Conservation (phyloP, 2,797 vertebrate species). For the Vultur gryphus region DNA sequence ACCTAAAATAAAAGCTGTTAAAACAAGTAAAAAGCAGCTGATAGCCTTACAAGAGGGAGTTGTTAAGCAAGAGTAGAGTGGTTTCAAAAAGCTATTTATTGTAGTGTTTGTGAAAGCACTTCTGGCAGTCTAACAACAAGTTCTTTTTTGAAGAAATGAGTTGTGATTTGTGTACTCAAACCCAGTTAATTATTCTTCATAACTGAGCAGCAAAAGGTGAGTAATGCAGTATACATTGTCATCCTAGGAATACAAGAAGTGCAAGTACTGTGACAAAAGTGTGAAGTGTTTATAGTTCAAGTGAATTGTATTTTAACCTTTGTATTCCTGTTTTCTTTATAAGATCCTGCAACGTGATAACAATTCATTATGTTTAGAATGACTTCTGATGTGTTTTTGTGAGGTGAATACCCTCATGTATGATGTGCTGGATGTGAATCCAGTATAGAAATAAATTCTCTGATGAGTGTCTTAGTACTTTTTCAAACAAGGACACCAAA, state of each 20-base stretch:
- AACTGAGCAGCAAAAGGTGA: neutral
- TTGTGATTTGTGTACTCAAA: neutral
- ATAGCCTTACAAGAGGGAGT: neutral
- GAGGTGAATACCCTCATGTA: neutral
- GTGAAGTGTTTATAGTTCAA: neutral
- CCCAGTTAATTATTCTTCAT: neutral
- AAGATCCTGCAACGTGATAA: neutral
- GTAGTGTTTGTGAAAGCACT: neutral
- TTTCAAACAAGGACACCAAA: neutral
- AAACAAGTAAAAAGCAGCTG: neutral
- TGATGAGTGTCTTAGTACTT: fast-evolving
- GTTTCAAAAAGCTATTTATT: neutral
- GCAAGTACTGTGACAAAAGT: neutral
- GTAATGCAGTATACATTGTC: neutral
- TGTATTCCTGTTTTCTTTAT: neutral
- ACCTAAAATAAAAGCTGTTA: neutral
- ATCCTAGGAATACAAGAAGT: neutral
- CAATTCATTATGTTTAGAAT: neutral
- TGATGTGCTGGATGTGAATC: neutral
- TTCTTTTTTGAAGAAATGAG: neutral
- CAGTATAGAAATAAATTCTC: neutral
- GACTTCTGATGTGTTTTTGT: neutral
- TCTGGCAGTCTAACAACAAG: neutral
- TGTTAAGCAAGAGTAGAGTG: neutral
- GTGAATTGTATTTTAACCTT: neutral